Base-by-base conservation (phyloP, 2,113 vertebrate species). In the Rhabdornis inornatus region DNA sequence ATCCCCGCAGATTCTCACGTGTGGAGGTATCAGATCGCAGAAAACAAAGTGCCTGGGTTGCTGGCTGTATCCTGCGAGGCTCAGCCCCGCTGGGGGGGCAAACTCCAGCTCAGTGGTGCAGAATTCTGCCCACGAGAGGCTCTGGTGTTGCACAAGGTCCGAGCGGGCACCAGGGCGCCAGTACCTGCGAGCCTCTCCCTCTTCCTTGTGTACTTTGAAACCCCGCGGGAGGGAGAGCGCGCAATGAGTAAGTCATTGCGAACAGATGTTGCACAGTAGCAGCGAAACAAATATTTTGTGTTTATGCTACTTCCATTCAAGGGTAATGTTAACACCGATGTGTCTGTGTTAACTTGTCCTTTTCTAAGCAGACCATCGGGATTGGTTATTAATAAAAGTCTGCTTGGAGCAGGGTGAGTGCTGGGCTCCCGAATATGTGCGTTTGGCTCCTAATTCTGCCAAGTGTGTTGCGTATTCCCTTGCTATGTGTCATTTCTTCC, bases 221-320 rank as follows among this genome's bases (percentile, higher is more conserved):
- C 89, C 83, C 87, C 10, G 8, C 80, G 94, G 90, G 90, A 97
- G 82, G 79, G 75, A 83, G 82, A 80, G 60, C 17, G 1, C 56
- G 21, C 30, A 60, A n/a, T 71, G 91, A 86, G 64, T 64, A 83
- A 89, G 90, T 71, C 86, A 37, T 37, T 2, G 15, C 50, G 90
- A 95, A 71, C 92, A 97, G 95, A 95, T 97, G 95, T 93, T 93
- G 94, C 92, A 94, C 93, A 92, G 93, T 81, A 95, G 93, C 93
- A 89, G 92, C 1, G 93, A 96, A 95, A 96, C 92, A 97, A 97
- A 95, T 95, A 96, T 96, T 96, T 96, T 86, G 86, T 96, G 66
- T 96, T 97, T 96, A 17, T 78, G 72, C 86, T 75, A 6, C 61
- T 92, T 82, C 52, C 56, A 49, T 88, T 81, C 44, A 15, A 75